phyloP scores from a whole-genome alignment of 2,797 vertebrate genomes.

The Esox masquinongy region DNA sequence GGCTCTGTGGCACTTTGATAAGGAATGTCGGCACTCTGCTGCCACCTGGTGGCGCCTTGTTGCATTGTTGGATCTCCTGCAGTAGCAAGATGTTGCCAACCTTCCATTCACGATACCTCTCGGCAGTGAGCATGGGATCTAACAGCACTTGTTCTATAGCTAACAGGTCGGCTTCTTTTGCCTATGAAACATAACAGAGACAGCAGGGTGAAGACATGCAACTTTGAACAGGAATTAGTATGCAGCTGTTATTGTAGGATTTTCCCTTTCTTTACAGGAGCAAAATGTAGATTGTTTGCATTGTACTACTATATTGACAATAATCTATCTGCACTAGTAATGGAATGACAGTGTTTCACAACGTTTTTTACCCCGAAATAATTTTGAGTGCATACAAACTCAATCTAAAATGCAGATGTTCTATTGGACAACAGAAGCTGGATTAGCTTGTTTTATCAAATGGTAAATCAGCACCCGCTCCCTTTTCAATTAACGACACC shows the following conservation, averaged over 20 bases:
- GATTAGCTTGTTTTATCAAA: too few species aligned
- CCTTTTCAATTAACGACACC: too few species aligned
- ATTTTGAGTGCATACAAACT: too few species aligned
- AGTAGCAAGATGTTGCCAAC: constrained; percentile 75
- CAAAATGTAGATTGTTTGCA: too few species aligned
- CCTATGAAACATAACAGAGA: constrained; percentile 57
- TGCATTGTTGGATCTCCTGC: constrained; percentile 77
- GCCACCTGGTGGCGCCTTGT: constrained; percentile 1
- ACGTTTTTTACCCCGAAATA: too few species aligned
- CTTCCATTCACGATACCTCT: constrained; percentile 80
- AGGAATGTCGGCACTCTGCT: neutral
- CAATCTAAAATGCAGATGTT: too few species aligned
- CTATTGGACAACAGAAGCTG: too few species aligned
- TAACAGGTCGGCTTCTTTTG: constrained; percentile 82
- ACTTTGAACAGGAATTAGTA: neutral
- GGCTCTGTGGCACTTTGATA: neutral
- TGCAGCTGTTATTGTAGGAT: neutral
- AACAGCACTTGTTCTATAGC: constrained; percentile 80
- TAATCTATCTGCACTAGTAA: too few species aligned
- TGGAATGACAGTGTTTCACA: too few species aligned
- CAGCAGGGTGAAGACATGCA: neutral
- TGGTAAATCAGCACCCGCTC: too few species aligned
- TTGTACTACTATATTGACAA: too few species aligned
- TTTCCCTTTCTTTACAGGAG: too few species aligned
- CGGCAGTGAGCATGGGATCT: constrained; percentile 71